Evolutionary conservation across 1,140 invertebrate genomes (phyloP).

Genomic region (Pseudachorutes palmiensis): DNA sequence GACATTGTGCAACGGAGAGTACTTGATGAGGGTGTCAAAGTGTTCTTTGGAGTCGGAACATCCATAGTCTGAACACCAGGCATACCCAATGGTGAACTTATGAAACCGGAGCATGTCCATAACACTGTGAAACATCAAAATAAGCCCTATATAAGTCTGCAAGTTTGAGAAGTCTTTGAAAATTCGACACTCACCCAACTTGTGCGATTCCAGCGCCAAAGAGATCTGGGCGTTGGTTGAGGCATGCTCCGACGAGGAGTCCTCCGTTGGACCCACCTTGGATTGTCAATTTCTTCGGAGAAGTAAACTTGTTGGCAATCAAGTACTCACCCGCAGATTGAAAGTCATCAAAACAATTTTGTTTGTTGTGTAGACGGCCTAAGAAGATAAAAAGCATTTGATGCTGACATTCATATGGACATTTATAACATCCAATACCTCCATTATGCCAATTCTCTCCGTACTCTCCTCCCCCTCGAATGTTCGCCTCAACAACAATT

Average conservation of each 20-base stretch:
- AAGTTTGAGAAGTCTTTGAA: background rate
- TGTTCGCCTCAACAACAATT: conserved; percentile 81
- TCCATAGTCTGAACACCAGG: conserved; percentile 93
- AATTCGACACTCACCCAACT: conserved; percentile 64
- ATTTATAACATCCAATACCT: conserved; percentile 71
- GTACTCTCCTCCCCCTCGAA: conserved; percentile 93
- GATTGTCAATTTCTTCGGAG: conserved; percentile 63
- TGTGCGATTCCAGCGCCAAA: conserved; percentile 84
- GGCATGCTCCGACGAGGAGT: conserved; percentile 79
- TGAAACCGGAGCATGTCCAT: conserved; percentile 96
- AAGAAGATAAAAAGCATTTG: conserved; percentile 20
- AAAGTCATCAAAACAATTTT: conserved; percentile 97
- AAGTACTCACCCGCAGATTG: conserved; percentile 85
- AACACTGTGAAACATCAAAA: conserved; percentile 55
- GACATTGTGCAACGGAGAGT: conserved; percentile 93
- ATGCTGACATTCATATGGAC: background rate
- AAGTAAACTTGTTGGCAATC: conserved; percentile 71
- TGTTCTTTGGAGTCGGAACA: conserved; percentile 74
- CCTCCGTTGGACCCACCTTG: conserved; percentile 96
- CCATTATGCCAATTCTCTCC: conserved; percentile 94
- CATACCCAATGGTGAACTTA: conserved; percentile 95
- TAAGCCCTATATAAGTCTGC: conserved; percentile 37
- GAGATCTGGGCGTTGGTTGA: conserved; percentile 91
- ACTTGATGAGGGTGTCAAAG: conserved; percentile 79
- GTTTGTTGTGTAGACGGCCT: conserved; percentile 84